Base-by-base conservation (phyloP, 1,140 invertebrate genomes). In the Vanessa atalanta region DNA sequence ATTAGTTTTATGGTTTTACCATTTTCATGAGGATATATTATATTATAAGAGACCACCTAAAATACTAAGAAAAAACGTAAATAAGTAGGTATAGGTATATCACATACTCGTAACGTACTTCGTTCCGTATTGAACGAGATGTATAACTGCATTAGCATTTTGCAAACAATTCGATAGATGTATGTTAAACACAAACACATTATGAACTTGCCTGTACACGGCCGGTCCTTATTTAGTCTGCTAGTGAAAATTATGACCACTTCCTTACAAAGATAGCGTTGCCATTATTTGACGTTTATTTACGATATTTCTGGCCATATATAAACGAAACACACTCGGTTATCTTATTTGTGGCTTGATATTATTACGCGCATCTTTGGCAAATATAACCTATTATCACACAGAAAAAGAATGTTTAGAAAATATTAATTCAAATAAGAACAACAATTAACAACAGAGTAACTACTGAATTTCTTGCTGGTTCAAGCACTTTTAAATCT, bases 121-220 rank as follows among this genome's bases (percentile, higher is more conserved):
- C 12, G 9, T 57, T 8, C n/a, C 50, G n/a, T 7, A 23, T 61
- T 37, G 6, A 15, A 37, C 11, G 7, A 14, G 14, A 61, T 6
- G 14, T 61, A 82, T 77, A 82, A 82, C 76, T 79, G 26, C 16
- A 68, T 67, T n/a, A 60, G 43, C 67, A 71, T 76, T 76, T 76
- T 72, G 50, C 65, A 76, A 72, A 71, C 70, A 16, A 61, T 68
- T 76, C 65, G 48, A 71, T 76, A 63, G 20, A 53, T 69, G 60
- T 68, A 64, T 69, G 66, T 72, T 16, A 72, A 60, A 69, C n/a
- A 23, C 66, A 72, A 65, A 69, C 70, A 72, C 60, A 67, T 72
- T 43, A 65, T 68, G 66, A 31, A 50, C 61, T 55, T 65, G 65
- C 53, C 57, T 51, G 43, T 69, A 72, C 31, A 53, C 68, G 57